Evolutionary conservation across 2,888 invertebrate genomes (phyloP).

Genomic region (Acanthosoma haemorrhoidale): DNA sequence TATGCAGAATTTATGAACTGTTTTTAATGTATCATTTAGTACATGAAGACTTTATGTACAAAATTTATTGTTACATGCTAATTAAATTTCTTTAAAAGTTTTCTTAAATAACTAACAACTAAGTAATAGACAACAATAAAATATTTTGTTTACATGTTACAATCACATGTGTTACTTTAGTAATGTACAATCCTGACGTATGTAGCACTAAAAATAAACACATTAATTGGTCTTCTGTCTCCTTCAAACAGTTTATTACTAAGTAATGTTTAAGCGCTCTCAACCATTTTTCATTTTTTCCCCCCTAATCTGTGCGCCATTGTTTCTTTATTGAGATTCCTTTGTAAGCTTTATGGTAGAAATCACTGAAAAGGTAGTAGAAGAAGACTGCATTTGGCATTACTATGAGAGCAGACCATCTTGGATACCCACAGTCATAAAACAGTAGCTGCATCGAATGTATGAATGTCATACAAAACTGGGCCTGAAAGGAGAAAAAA

Average conservation of each 20-base stretch:
- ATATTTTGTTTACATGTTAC: neutral
- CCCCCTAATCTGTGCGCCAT: no score
- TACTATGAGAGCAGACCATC: constrained; percentile 43
- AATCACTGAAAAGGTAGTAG: constrained; percentile 51
- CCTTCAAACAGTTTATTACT: neutral
- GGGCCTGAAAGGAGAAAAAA: constrained; percentile 41
- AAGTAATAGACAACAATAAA: neutral
- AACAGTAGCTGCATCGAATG: constrained; percentile 44
- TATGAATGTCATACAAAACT: constrained; percentile 44
- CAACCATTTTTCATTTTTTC: neutral
- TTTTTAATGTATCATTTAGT: no score
- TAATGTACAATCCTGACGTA: no score
- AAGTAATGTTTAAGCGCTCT: neutral
- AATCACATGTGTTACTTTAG: neutral
- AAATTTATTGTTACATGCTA: neutral
- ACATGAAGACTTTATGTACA: neutral
- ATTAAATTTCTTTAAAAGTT: neutral
- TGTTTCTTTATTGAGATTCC: neutral
- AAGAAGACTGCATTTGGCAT: constrained; percentile 47
- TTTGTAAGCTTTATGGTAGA: constrained; percentile 50
- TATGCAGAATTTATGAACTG: no score
- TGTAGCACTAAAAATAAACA: neutral
- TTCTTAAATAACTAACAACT: neutral
- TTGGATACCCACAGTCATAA: constrained; percentile 44
- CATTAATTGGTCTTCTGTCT: neutral